These are phyloP conservation scores for Listrodromus nycthemerus DNA, from an alignment of 2,888 invertebrate species.

Conservation along the genomic window DNA sequence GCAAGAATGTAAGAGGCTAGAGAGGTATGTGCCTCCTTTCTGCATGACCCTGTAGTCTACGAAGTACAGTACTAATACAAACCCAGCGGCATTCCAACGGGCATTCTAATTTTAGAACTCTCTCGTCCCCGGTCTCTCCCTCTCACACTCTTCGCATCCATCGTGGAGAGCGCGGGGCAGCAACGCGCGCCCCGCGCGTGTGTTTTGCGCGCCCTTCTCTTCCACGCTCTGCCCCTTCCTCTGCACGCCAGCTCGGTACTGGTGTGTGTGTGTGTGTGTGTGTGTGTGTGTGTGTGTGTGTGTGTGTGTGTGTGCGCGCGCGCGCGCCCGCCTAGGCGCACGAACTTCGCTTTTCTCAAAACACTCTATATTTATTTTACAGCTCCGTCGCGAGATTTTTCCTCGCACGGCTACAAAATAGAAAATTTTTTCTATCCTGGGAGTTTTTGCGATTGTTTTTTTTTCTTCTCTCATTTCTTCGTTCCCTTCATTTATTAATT, in stretches of 20 bases:
- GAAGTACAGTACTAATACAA: conserved; percentile 54
- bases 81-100: conserved; percentile 74
- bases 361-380: conserved; percentile 25
- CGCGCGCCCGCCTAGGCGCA: conserved; percentile 14
- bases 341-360: conserved; percentile 25
- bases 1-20: conserved; percentile 9
- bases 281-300: neutral
- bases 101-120: conserved; percentile 81
- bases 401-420: conserved; percentile 7
- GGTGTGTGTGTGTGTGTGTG: too few relatives aligned
- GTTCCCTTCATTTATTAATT: conserved; percentile 32
- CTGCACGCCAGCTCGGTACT: too few relatives aligned
- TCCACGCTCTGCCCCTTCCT: neutral
- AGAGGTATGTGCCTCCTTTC: conserved; percentile 17
- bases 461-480: conserved; percentile 24
- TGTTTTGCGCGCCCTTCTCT: conserved; percentile 32
- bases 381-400: neutral
- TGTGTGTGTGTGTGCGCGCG: neutral
- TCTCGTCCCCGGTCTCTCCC: conserved; percentile 63
- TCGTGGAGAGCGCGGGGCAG: neutral
- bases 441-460: conserved; percentile 19
- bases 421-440: conserved; percentile 17
- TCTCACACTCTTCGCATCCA: conserved; percentile 52
- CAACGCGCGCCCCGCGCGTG: conserved; percentile 7
- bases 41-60: conserved; percentile 53